Conservation (phyloP, 2,113 vertebrate species). For the Forbesichthys papilliferus region DNA sequence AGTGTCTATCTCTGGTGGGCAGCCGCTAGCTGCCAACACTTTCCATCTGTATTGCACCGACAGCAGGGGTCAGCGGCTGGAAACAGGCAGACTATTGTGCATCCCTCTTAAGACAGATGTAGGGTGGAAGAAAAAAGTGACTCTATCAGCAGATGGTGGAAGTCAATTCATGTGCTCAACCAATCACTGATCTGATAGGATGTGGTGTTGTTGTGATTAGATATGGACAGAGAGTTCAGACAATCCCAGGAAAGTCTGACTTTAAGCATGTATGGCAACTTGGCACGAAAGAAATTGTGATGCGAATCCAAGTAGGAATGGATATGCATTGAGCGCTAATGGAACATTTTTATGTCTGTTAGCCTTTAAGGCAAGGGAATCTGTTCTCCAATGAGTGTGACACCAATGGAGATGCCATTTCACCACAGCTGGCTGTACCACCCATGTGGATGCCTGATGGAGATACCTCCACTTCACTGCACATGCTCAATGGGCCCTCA, state of each 20-base stretch:
- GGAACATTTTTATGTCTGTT: slow-evolving; percentile 9
- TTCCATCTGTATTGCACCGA: slow-evolving; percentile 46
- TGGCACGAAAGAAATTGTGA: background rate
- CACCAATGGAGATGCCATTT: slow-evolving; percentile 25
- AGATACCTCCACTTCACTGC: slow-evolving; percentile 69
- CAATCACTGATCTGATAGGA: background rate
- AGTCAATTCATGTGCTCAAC: slow-evolving; percentile 3
- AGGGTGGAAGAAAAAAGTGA: slow-evolving; percentile 48
- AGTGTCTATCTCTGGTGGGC: slow-evolving; percentile 48
- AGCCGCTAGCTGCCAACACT: slow-evolving; percentile 47
- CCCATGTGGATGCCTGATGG: slow-evolving; percentile 68
- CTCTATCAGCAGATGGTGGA: slow-evolving; percentile 23
- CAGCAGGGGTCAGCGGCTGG: slow-evolving; percentile 50
- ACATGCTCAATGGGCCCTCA: slow-evolving; percentile 72
- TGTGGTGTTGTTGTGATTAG: background rate
- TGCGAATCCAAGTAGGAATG: background rate
- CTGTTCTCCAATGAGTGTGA: slow-evolving; percentile 12
- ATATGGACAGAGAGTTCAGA: background rate
- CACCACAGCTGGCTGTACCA: slow-evolving; percentile 53
- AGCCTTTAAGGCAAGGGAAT: slow-evolving; percentile 19
- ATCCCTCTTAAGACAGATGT: slow-evolving; percentile 50
- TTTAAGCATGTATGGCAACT: background rate
- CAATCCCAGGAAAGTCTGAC: background rate
- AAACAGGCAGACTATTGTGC: slow-evolving; percentile 53
- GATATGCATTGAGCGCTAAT: background rate